A percentile compares a stretch with the other conserved stretches of the same genome.
These are phyloP conservation scores for Bombyx mori DNA, from an alignment of 1,140 invertebrate genomes.

Conservation along the genomic window DNA sequence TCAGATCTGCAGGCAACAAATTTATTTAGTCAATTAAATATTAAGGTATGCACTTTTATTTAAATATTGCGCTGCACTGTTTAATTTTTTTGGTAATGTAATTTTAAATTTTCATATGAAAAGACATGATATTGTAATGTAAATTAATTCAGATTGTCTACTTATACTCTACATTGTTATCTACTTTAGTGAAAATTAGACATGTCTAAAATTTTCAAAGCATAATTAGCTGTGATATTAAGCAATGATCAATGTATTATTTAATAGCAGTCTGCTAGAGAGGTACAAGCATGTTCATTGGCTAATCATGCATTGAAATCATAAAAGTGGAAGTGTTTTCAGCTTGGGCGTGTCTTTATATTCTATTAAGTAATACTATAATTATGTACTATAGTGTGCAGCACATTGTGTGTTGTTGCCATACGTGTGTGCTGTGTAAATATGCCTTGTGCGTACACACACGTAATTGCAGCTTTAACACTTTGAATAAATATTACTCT, in stretches of 20 bases:
- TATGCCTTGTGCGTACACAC: conserved; percentile 70
- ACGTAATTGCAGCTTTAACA: conserved; percentile 69
- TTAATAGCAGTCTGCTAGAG: conserved; percentile 66
- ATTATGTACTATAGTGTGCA: conserved; percentile 69
- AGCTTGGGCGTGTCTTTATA: conserved; percentile 68
- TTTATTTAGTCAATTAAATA: conserved; percentile 74
- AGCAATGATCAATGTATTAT: conserved; percentile 68
- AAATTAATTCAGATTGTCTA: conserved; percentile 71
- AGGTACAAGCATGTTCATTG: conserved; percentile 66
- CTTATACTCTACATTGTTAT: conserved; percentile 70
- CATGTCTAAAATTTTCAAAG: conserved; percentile 71
- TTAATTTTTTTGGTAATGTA: conserved; percentile 70
- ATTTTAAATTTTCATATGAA: conserved; percentile 70
- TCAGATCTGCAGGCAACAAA: conserved; percentile 72
- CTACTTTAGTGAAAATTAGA: conserved; percentile 71
- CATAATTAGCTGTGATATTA: conserved; percentile 72
- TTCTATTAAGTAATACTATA: conserved; percentile 68
- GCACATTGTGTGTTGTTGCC: conserved; percentile 63
- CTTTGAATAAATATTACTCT: conserved; percentile 71
- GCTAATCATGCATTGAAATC: conserved; percentile 71
- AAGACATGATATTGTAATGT: conserved; percentile 71
- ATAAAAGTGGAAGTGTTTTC: conserved; percentile 61
- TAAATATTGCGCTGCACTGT: conserved; percentile 71
- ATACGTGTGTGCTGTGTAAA: conserved; percentile 68
- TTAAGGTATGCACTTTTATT: conserved; percentile 73